phyloP scores from a whole-genome alignment of 2,113 vertebrate species.

The Danionella cerebrum region DNA sequence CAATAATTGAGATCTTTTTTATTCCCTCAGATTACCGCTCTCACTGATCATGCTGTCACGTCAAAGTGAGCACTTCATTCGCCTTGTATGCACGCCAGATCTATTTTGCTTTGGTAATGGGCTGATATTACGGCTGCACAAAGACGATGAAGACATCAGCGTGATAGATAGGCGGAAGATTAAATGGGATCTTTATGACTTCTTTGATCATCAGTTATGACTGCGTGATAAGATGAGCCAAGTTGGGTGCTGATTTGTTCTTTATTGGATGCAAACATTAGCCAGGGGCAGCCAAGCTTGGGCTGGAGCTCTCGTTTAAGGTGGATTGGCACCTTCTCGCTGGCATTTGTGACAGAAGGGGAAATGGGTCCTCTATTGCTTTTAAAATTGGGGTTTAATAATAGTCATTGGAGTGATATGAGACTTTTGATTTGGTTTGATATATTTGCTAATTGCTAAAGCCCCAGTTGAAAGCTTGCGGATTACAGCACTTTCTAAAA shows the following conservation, averaged over 20 bases:
- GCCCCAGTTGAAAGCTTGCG: too few relatives aligned
- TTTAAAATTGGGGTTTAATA: background rate
- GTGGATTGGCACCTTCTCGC: conserved; percentile 59
- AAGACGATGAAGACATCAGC: conserved; percentile 79
- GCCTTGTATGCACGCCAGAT: conserved; percentile 80
- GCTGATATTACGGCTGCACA: conserved; percentile 83
- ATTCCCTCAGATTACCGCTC: conserved; percentile 78
- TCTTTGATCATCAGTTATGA: conserved; percentile 85
- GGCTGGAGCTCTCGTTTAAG: conserved; percentile 76
- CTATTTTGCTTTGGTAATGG: conserved; percentile 87
- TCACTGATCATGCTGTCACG: conserved; percentile 85
- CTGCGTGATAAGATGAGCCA: conserved; percentile 75
- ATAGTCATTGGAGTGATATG: background rate
- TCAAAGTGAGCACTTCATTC: conserved; percentile 79
- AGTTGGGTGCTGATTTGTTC: conserved; percentile 79
- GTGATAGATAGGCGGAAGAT: conserved; percentile 87
- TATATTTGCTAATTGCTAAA: too few relatives aligned
- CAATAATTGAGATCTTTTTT: conserved; percentile 85
- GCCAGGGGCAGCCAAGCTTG: conserved; percentile 64
- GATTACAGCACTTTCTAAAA: too few relatives aligned
- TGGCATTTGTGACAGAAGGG: too few relatives aligned
- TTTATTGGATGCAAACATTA: conserved; percentile 83
- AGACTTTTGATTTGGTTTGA: too few relatives aligned
- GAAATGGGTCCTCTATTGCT: too few relatives aligned
- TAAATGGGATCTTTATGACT: conserved; percentile 93